Evolutionary conservation across 2,888 invertebrate genomes (phyloP).

Genomic region (Drymonia ruficornis): DNA sequence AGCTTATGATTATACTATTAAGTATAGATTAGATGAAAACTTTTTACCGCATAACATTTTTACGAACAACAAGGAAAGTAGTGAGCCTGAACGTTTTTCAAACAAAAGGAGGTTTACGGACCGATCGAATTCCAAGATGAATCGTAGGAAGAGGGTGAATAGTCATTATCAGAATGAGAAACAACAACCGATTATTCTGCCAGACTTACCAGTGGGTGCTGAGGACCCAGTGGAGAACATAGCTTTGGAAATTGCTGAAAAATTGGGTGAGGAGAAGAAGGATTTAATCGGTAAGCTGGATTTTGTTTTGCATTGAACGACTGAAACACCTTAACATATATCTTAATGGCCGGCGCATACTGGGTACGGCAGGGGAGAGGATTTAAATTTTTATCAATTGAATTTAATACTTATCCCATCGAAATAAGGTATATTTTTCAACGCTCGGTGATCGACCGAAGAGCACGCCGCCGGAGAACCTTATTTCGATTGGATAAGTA

Average conservation of each 20-base stretch:
- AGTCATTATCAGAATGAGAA: slow-evolving; percentile 74
- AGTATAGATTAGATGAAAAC: slow-evolving; percentile 85
- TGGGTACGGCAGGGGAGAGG: too few species aligned
- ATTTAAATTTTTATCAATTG: too few species aligned
- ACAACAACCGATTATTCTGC: slow-evolving; percentile 83
- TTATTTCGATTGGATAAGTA: too few species aligned
- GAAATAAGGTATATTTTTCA: too few species aligned
- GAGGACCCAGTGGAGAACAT: slow-evolving; percentile 85
- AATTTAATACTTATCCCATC: too few species aligned
- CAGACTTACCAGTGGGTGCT: slow-evolving; percentile 81
- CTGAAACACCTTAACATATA: too few species aligned
- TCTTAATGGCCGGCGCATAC: too few species aligned
- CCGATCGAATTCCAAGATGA: slow-evolving; percentile 83
- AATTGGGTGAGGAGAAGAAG: slow-evolving; percentile 90
- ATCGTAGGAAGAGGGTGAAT: slow-evolving; percentile 80
- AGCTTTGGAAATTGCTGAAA: slow-evolving; percentile 89
- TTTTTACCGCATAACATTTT: slow-evolving; percentile 71
- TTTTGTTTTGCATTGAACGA: neutral
- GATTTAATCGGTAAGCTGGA: slow-evolving; percentile 87
- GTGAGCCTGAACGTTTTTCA: slow-evolving; percentile 50
- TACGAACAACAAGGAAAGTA: slow-evolving; percentile 48
- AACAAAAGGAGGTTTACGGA: slow-evolving; percentile 86
- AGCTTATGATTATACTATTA: slow-evolving; percentile 89
- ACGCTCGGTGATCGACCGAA: too few species aligned
- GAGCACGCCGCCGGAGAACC: too few species aligned